Evolutionary conservation across 2,113 vertebrate genomes (phyloP), one percentile per base, ranked within the genome.

Genomic region (Solenodon paradoxus): DNA sequence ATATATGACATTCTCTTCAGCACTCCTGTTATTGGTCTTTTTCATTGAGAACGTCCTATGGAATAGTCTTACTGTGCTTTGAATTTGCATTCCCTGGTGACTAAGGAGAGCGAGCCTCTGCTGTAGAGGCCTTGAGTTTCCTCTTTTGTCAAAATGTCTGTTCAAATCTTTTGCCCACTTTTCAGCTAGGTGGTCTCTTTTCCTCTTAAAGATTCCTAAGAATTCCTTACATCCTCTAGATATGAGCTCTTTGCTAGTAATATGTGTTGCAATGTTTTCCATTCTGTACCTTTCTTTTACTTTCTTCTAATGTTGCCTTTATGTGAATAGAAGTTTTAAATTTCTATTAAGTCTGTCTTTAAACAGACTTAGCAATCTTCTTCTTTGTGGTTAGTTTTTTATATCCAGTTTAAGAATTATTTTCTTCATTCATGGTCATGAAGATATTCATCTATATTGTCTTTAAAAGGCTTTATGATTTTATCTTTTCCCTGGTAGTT

Each of bases 321-420:
- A 79, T 40, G 42, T 85, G 59, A 78, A 80, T 8, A 84, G 75
- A 77, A 91, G 59, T 86, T 86, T 72, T 80, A 59, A 59, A 86
- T 42, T 85, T 74, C n/a, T 66, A 68, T 22, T 75, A 30, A n/a
- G n/a, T n/a, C n/a, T n/a, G n/a, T n/a, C n/a, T n/a, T n/a, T 68
- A 66, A 66, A 72, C 17, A 86, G 40, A 59, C 35, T 61, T 71
- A 42, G 22, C 59, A 81, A 8, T 86, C 75, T 86, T 90, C 75
- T 88, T 69, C 69, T 61, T 87, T 95, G 61, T 77, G 42, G 4
- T 82, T 91, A 94, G 69, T 75, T 47, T 75, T 88, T 59, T 75
- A 40, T 20, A 69, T 77, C 22, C 45, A 17, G 9, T 53, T 82
- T 90, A 49, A 69, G 68, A 91, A 55, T 66, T 82, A 86, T 96